Evolutionary conservation across 2,888 invertebrate genomes (phyloP), one percentile per base, ranked within the genome.

Genomic region (Oscheius sp.): DNA sequence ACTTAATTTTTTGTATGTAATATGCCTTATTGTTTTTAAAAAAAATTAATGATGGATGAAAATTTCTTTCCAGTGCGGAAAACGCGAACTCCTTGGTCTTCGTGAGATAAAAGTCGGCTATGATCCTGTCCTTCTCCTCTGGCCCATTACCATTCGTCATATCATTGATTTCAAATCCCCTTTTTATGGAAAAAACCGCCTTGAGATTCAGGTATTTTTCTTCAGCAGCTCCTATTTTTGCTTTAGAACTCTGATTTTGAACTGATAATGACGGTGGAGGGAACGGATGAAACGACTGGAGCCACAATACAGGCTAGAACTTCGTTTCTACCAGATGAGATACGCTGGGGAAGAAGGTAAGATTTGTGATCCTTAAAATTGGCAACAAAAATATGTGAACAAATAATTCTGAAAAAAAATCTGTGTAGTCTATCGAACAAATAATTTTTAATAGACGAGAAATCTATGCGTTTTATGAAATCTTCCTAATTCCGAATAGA

Each of bases 181-280:
- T 5, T 59, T 59, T 28, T 59, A 24, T 41, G 44, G 28, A 5
- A 59, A 59, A 26, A 22, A 41, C 0, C 6, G 30, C 14, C 24
- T 17, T 9, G 44, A 59, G 26, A 41, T 59, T 26, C 26, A 30
- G 41, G 59, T 59, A 44, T 2, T 6, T 8, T 2, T 17, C 17
- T 17, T 49, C 22, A 28, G 14, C 49, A 2, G 30, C 14, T 26
- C n/a, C 20, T 5, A 33, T 12, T 2, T 14, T 28, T 12, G 30
- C 3, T 33, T 59, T 2, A 59, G 59, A 26, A 59, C 1, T 22
- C 41, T n/a, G 59, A 59, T 30, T 59, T 59, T 59, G 59, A 59
- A 28, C 20, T 59, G 59, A 59, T 59, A 9, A 59, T 59, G 59
- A 44, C 17, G n/a, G 59, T 59, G n/a, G 59, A 59, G n/a, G 59